Conservation (phyloP, 1,140 invertebrate species). For the Dinoponera quadriceps region DNA sequence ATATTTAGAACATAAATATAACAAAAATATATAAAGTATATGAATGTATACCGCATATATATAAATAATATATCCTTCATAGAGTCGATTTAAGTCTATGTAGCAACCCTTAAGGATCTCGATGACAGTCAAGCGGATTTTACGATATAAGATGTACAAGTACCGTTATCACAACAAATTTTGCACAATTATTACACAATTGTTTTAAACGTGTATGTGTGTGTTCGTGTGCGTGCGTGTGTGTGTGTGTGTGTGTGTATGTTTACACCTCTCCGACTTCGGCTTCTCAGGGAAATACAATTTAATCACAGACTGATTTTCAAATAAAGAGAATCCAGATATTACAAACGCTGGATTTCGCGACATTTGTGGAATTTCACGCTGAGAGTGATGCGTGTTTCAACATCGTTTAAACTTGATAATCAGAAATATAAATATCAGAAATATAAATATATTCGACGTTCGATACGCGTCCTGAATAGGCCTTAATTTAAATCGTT, state of each 20-base stretch:
- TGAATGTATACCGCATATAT: neutral
- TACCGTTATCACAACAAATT: neutral
- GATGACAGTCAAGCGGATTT: neutral
- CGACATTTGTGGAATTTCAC: neutral
- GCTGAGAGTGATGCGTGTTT: neutral
- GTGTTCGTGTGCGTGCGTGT: too few relatives aligned
- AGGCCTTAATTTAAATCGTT: neutral
- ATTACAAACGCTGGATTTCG: neutral
- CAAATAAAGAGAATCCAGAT: neutral
- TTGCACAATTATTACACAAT: neutral
- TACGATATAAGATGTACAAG: neutral
- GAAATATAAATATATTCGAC: too few relatives aligned
- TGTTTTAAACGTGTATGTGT: too few relatives aligned
- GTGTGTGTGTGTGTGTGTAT: too few relatives aligned
- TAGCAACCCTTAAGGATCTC: neutral
- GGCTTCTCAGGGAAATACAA: too few relatives aligned
- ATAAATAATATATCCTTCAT: slow-evolving; percentile 3
- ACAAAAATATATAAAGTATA: slow-evolving; percentile 4
- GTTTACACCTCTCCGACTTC: too few relatives aligned
- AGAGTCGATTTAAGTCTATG: neutral
- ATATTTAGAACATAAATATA: slow-evolving; percentile 26
- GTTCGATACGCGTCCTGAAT: too few relatives aligned
- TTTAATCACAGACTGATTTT: neutral
- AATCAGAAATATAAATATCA: slow-evolving; percentile 6
- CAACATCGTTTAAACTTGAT: too few relatives aligned